phyloP scores from a whole-genome alignment of 2,888 invertebrate species.

The Empis livida region DNA sequence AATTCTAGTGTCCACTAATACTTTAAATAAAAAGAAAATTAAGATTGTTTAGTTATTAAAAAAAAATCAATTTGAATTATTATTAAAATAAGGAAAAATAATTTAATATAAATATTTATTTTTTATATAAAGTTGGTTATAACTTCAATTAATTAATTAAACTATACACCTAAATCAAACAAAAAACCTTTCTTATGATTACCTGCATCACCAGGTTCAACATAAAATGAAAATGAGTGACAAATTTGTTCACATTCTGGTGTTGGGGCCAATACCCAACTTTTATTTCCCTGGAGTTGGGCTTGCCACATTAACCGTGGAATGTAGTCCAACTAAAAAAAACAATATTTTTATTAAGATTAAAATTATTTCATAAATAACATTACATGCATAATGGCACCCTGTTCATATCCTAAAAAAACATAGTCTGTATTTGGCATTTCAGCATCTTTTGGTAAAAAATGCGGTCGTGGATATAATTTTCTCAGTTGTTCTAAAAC shows the following conservation, averaged over 20 bases:
- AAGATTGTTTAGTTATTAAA: too few relatives aligned
- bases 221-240: slow-evolving; percentile 57
- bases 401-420: slow-evolving; percentile 82
- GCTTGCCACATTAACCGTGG: slow-evolving; percentile 89
- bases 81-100: too few relatives aligned
- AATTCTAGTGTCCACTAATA: slow-evolving; percentile 75
- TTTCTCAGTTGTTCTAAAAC: slow-evolving; percentile 58
- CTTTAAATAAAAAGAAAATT: slow-evolving; percentile 34
- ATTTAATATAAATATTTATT: too few relatives aligned
- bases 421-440: slow-evolving; percentile 80
- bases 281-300: slow-evolving; percentile 73
- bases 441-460: slow-evolving; percentile 82
- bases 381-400: slow-evolving; percentile 81
- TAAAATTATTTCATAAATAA: slow-evolving; percentile 6
- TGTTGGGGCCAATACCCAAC: slow-evolving; percentile 71
- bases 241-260: slow-evolving; percentile 77
- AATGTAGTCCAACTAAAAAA: slow-evolving; percentile 72
- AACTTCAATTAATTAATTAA: too few relatives aligned
- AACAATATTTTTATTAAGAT: background rate
- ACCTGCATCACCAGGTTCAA: slow-evolving; percentile 78
- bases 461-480: slow-evolving; percentile 69
- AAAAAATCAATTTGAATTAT: too few relatives aligned
- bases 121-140: too few relatives aligned
- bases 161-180: too few relatives aligned
- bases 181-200: too few relatives aligned